Conservation (phyloP, 2,797 vertebrate genomes). For the Rachycentron canadum region DNA sequence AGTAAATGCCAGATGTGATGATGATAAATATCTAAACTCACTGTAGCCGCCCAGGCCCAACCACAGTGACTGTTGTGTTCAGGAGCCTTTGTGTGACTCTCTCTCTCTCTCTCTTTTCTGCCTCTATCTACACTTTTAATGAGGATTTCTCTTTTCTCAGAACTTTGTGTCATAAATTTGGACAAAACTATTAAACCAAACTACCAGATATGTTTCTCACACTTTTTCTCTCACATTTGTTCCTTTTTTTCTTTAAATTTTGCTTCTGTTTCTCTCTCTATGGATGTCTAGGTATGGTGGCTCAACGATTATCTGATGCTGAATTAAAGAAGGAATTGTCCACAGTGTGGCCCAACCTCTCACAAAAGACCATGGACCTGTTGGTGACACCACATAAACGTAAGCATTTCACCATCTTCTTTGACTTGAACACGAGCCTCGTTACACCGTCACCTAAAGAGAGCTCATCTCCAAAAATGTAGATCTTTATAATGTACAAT, state of each 20-base stretch:
- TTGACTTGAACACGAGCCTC: background rate
- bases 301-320: slow-evolving; percentile 91
- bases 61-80: slow-evolving; percentile 24
- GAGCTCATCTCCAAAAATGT: background rate
- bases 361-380: slow-evolving; percentile 94
- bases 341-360: slow-evolving; percentile 94
- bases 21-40: too few relatives aligned
- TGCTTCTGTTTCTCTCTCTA: background rate
- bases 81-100: slow-evolving; percentile 27
- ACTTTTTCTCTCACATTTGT: background rate
- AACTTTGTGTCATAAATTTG: background rate
- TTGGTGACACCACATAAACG: slow-evolving; percentile 95
- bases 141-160: slow-evolving; percentile 11
- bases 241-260: background rate
- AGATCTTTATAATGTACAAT: background rate
- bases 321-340: slow-evolving; percentile 93
- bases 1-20: too few relatives aligned
- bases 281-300: slow-evolving; percentile 85
- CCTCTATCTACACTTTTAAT: slow-evolving; percentile 37
- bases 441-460: background rate
- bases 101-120: slow-evolving; percentile 47
- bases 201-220: background rate
- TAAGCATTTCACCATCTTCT: slow-evolving; percentile 72
- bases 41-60: background rate
- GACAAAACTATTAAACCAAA: background rate